Conservation (phyloP, 2,113 vertebrate species). For the Amphiprion ocellaris region DNA sequence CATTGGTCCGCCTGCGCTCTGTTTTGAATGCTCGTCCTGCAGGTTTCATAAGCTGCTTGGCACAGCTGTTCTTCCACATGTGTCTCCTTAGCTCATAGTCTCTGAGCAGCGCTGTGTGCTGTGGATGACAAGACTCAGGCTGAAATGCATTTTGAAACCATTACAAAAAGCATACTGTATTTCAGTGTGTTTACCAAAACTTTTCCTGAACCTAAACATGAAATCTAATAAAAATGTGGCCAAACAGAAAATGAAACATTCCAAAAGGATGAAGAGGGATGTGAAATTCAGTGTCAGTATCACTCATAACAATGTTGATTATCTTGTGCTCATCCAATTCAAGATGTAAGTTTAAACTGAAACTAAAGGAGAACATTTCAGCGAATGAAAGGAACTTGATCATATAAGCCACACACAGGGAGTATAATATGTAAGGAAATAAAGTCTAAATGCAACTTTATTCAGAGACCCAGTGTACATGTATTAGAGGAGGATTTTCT, state of each 20-base stretch:
- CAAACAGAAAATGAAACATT: background rate
- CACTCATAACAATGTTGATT: background rate
- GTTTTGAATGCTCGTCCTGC: constrained; percentile 5
- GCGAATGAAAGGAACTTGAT: background rate
- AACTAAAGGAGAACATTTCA: background rate
- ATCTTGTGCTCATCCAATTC: background rate
- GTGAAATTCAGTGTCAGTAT: background rate
- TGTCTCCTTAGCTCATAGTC: constrained; percentile 56
- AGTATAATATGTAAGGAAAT: no score
- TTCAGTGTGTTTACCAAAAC: background rate
- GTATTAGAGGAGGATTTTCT: constrained; percentile 8
- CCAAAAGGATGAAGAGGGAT: background rate
- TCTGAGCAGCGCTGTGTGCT: constrained; percentile 9
- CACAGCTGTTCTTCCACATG: constrained; percentile 65
- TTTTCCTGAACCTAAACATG: background rate
- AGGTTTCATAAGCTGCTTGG: constrained; percentile 54
- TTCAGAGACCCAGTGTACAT: background rate
- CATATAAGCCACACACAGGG: no score
- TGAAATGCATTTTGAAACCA: background rate
- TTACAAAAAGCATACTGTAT: background rate
- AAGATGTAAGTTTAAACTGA: background rate
- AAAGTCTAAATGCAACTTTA: no score
- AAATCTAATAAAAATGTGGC: background rate
- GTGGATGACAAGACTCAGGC: constrained; percentile 29
- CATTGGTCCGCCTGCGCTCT: background rate